phyloP scores from a whole-genome alignment of 2,888 invertebrate genomes.

The Lycophotia porphyrea region DNA sequence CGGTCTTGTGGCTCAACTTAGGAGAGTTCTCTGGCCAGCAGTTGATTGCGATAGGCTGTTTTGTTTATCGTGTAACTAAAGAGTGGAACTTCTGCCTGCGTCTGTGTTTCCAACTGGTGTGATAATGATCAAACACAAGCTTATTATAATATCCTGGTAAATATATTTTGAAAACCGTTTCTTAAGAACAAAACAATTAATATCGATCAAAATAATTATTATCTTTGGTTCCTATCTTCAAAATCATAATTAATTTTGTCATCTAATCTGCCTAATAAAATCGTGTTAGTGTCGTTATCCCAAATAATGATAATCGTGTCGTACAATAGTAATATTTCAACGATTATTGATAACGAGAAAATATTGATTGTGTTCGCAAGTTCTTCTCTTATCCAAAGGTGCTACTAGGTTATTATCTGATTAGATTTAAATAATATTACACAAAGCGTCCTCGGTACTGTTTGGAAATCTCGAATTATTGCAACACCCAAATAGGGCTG shows the following conservation, averaged over 20 bases:
- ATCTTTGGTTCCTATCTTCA: constrained; percentile 24
- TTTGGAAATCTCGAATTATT: constrained; percentile 34
- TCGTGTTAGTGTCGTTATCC: constrained; percentile 21
- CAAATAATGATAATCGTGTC: constrained; percentile 14
- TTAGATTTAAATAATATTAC: constrained; percentile 50
- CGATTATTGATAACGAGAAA: constrained; percentile 42
- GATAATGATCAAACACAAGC: neutral
- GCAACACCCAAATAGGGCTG: constrained; percentile 14
- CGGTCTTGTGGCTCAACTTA: neutral
- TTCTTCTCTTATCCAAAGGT: constrained; percentile 45
- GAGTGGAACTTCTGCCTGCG: neutral
- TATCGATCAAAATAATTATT: neutral
- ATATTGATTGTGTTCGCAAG: constrained; percentile 49
- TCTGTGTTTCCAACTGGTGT: neutral
- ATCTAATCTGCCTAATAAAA: constrained; percentile 11
- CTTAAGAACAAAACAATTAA: neutral
- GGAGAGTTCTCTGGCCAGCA: neutral
- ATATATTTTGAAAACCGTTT: neutral
- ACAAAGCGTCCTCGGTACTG: constrained; percentile 27
- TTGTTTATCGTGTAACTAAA: neutral
- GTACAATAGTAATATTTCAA: constrained; percentile 22
- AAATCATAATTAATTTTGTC: constrained; percentile 29
- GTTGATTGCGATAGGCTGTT: neutral
- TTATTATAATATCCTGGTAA: neutral
- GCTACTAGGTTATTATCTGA: constrained; percentile 41